Conservation (phyloP, 2,888 invertebrate species). For the Noctuana brunneofusca region DNA sequence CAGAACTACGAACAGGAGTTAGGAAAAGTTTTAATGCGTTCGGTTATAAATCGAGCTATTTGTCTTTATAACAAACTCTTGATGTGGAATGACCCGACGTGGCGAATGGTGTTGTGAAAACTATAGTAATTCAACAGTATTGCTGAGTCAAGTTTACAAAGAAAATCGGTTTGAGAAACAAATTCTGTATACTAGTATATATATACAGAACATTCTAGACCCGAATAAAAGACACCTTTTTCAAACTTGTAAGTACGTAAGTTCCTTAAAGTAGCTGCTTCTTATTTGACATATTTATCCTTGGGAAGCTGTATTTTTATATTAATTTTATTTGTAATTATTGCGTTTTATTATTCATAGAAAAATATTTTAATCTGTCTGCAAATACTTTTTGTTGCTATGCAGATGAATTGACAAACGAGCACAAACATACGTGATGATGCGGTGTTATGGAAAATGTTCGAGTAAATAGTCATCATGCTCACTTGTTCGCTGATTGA, state of each 20-base stretch:
- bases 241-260: background rate
- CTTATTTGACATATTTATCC: too few relatives aligned
- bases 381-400: background rate
- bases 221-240: background rate
- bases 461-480: constrained; percentile 14
- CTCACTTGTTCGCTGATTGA: constrained; percentile 10
- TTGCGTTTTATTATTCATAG: too few relatives aligned
- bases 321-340: too few relatives aligned
- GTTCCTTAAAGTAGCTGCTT: background rate
- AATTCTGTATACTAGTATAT: background rate
- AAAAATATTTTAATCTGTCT: background rate
- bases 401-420: background rate
- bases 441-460: constrained; percentile 19
- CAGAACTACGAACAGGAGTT: constrained; percentile 41
- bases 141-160: constrained; percentile 40
- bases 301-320: too few relatives aligned
- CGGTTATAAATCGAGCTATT: constrained; percentile 70
- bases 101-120: constrained; percentile 36
- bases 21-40: constrained; percentile 70
- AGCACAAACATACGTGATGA: constrained; percentile 14
- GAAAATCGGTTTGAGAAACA: constrained; percentile 31
- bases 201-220: background rate
- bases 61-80: constrained; percentile 65
- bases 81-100: constrained; percentile 44
- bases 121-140: constrained; percentile 40